Conservation (phyloP, 2,113 vertebrate species). For the Corvus cornix region DNA sequence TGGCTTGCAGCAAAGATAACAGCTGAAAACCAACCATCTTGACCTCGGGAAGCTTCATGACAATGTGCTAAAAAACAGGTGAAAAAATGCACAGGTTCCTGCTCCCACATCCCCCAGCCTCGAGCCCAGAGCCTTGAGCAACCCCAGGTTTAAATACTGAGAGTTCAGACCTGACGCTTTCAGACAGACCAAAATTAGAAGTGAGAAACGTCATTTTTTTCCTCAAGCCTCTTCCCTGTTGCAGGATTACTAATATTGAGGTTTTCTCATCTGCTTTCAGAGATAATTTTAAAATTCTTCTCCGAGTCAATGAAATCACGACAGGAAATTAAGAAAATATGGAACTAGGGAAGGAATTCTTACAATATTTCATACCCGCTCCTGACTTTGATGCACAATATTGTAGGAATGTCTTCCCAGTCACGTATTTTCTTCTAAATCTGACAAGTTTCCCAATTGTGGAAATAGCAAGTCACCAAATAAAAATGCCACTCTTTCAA, state of each 20-base stretch:
- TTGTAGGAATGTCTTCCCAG: not conserved
- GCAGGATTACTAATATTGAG: not conserved
- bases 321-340: not conserved
- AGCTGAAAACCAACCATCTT: conserved; percentile 49
- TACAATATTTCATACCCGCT: not conserved
- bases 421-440: not conserved
- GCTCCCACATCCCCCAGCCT: not conserved
- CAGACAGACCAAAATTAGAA: not conserved
- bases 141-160: not conserved
- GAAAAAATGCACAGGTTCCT: conserved; percentile 1
- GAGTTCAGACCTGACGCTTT: not conserved
- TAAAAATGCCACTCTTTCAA: not conserved
- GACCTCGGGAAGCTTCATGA: conserved; percentile 46
- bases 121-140: not conserved
- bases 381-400: not conserved
- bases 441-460: not conserved
- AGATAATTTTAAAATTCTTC: not conserved
- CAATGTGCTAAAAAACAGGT: conserved; percentile 57
- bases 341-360: not conserved
- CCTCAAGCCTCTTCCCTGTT: not conserved
- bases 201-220: not conserved
- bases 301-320: not conserved
- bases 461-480: not conserved
- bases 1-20: conserved; percentile 67
- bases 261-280: not conserved